Percentiles rank a stretch among this genome's conserved stretches.
These are phyloP conservation scores for Hyla sarda DNA, from an alignment of 2,113 vertebrate genomes.

Conservation along the genomic window DNA sequence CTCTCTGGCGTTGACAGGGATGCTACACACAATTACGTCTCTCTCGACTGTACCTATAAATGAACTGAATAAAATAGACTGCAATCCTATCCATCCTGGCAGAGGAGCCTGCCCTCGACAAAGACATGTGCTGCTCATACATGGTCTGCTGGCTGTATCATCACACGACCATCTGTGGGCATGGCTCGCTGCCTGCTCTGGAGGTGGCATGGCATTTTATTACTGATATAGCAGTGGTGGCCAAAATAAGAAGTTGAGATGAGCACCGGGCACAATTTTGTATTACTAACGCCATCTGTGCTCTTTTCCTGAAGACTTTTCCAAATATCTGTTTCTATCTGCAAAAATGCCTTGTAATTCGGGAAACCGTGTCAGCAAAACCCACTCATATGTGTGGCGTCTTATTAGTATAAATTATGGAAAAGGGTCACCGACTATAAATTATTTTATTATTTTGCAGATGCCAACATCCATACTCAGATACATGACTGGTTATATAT, in stretches of 20 bases:
- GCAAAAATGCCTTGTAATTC: background rate
- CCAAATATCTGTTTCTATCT: background rate
- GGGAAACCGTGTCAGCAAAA: background rate
- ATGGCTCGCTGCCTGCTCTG: constrained; percentile 50
- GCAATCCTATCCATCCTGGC: constrained; percentile 22
- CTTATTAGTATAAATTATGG: background rate
- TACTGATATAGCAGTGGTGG: constrained; percentile 6
- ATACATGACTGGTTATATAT: background rate
- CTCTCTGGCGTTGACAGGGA: background rate
- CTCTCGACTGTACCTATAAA: constrained; percentile 15
- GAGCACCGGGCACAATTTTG: constrained; percentile 43
- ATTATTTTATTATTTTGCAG: background rate
- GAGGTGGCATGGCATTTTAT: constrained; percentile 53
- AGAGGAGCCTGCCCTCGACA: constrained; percentile 27
- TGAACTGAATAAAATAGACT: constrained; percentile 39
- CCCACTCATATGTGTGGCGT: background rate
- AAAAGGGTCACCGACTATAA: background rate
- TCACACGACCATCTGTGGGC: constrained; percentile 53
- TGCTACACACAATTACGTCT: background rate
- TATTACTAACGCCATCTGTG: constrained; percentile 55
- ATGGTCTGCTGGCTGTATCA: constrained; percentile 55
- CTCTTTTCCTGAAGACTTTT: constrained; percentile 39
- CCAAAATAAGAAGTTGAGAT: constrained; percentile 51
- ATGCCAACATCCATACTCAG: background rate
- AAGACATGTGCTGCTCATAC: constrained; percentile 55